phyloP scores from a whole-genome alignment of 2,888 invertebrate species.

The Cyaniris semiargus region DNA sequence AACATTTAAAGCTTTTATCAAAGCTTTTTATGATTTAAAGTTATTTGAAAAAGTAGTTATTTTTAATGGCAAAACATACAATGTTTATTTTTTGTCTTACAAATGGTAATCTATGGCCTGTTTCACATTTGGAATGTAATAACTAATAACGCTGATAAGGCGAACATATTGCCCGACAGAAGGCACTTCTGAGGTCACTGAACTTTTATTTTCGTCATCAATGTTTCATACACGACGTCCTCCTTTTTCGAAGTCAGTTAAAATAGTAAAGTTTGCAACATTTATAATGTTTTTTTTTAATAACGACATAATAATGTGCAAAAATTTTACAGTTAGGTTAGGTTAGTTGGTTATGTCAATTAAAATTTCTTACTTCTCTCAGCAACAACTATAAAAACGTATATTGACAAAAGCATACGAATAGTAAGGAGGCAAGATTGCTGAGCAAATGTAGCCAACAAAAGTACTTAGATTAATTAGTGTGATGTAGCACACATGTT shows the following conservation, averaged over 20 bases:
- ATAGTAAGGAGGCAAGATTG: no score
- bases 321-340: no score
- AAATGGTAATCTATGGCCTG: slow-evolving; percentile 31
- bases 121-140: slow-evolving; percentile 45
- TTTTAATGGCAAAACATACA: background rate
- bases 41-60: no score
- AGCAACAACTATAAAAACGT: no score
- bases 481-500: slow-evolving; percentile 34
- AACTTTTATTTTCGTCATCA: slow-evolving; percentile 46
- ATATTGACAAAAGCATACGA: no score
- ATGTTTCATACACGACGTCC: slow-evolving; percentile 13
- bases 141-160: slow-evolving; percentile 49
- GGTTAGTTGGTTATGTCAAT: no score
- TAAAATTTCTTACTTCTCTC: no score
- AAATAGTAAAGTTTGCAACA: background rate
- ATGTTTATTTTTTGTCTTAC: slow-evolving; percentile 22
- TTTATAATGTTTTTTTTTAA: background rate
- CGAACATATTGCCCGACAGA: slow-evolving; percentile 51
- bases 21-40: background rate
- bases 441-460: background rate
- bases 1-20: background rate
- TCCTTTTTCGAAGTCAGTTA: background rate
- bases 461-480: background rate
- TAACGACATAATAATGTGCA: no score
- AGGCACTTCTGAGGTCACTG: slow-evolving; percentile 53